Percentiles rank a stretch among this genome's conserved stretches.
Evolutionary conservation across 2,113 vertebrate genomes (phyloP).

Genomic region (Strix aluco): DNA sequence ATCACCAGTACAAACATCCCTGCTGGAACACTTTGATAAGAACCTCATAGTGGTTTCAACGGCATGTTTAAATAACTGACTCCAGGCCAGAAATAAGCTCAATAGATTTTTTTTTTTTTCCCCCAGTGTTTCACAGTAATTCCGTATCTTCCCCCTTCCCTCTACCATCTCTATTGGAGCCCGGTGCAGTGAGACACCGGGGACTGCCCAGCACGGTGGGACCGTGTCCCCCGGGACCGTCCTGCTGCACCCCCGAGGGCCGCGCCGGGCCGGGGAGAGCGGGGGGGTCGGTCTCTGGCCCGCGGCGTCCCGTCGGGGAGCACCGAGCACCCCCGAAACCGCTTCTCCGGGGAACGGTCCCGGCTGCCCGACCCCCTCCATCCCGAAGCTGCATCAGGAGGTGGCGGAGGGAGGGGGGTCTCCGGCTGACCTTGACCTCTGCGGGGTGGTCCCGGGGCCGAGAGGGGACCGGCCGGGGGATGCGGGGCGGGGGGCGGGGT

Average conservation of each 20-base stretch:
- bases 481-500: neutral
- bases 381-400: neutral
- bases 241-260: neutral
- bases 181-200: neutral
- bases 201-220: neutral
- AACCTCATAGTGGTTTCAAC: neutral
- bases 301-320: neutral
- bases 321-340: neutral
- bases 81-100: neutral
- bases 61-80: neutral
- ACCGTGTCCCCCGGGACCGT: too few species aligned
- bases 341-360: neutral
- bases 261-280: neutral
- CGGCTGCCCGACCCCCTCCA: neutral
- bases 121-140: neutral
- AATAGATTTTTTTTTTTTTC: rapidly evolving
- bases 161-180: rapidly evolving
- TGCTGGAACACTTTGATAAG: neutral
- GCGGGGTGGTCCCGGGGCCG: neutral
- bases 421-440: neutral
- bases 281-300: neutral
- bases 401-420: neutral
- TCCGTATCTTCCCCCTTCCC: neutral
- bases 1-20: neutral
- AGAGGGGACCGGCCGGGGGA: neutral